Evolutionary conservation across 2,797 vertebrate species (phyloP), one percentile per base, ranked within the genome.

Genomic region (Orientallactaga sibirica): DNA sequence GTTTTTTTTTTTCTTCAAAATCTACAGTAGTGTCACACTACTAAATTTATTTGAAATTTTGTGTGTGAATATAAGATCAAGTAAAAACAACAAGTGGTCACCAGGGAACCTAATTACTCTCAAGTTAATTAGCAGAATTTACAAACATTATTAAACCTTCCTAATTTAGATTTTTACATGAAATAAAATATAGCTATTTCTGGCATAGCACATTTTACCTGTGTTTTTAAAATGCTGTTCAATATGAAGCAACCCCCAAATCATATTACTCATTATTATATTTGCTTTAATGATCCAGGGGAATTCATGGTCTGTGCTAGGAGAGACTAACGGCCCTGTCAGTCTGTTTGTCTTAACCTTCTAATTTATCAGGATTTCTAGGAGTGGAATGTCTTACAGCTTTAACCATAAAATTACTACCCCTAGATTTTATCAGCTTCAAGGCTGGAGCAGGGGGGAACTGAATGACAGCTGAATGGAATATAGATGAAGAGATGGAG

Each of bases 381-480:
- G 76, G 52, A 90, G 70, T 43, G 25, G 43, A 94, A 88, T 77
- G 77, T 94, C 55, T 90, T 86, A 90, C 15, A 94, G 86, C 6
- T 37, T 86, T 87, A 96, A 86, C 33, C 12, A 9, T 80, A 89
- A 94, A 94, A 95, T 95, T 88, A 94, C 22, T 88, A 85, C 43
- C 73, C 92, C 71, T 73, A 86, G 37, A 83, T 92, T 66, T 95
- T 85, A 88, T 70, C 93, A 70, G 25, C 90, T 92, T 90, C 22
- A 67, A 84, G 52, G 61, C 66, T 77, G 10, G 41, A 86, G 62
- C 29, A 70, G 10, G 43, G 86, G 79, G 79, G 52, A 90, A 92
- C 62, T 94, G 93, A 96, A 75, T 90, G 94, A 92, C 86, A 86
- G 88, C 25, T 84, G 77, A 92, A 84, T 78, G 79, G 94, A 92